These are phyloP conservation scores for Gymnodraco acuticeps DNA, from an alignment of 2,797 vertebrate species.

Conservation along the genomic window DNA sequence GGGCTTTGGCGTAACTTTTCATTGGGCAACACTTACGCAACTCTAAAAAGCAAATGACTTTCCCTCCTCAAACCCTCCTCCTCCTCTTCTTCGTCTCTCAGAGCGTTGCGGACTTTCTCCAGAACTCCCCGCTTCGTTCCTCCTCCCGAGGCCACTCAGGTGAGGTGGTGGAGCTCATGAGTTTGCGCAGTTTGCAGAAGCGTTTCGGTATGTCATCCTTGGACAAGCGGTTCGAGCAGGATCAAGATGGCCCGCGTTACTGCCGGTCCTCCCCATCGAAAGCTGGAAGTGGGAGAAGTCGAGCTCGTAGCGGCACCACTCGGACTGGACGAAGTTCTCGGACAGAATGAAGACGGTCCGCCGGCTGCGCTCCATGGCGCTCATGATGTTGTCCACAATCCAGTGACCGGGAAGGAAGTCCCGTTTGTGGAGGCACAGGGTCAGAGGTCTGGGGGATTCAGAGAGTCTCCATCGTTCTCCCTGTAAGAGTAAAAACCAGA, in stretches of 20 bases:
- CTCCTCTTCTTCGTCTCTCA: slow-evolving; percentile 40
- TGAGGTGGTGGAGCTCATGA: slow-evolving; percentile 78
- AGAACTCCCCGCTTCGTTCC: slow-evolving; percentile 60
- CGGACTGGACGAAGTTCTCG: slow-evolving; percentile 88
- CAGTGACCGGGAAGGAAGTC: slow-evolving; percentile 90
- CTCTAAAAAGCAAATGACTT: too few species aligned
- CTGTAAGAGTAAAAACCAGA: slow-evolving; percentile 17
- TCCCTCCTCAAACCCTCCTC: slow-evolving; percentile 10
- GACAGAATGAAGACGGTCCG: slow-evolving; percentile 90
- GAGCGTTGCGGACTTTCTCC: slow-evolving; percentile 56
- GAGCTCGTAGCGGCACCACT: slow-evolving; percentile 93
- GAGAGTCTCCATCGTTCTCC: background rate
- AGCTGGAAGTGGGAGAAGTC: slow-evolving; percentile 92
- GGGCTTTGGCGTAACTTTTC: too few species aligned
- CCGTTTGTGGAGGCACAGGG: slow-evolving; percentile 83
- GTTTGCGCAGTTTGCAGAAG: slow-evolving; percentile 61
- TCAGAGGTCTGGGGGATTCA: slow-evolving; percentile 2
- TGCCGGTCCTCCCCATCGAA: slow-evolving; percentile 59
- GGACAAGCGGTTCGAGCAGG: slow-evolving; percentile 69
- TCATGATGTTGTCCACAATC: slow-evolving; percentile 92
- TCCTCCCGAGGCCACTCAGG: slow-evolving; percentile 77
- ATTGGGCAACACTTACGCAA: too few species aligned
- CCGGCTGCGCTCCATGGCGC: slow-evolving; percentile 88
- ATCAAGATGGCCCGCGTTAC: slow-evolving; percentile 61
- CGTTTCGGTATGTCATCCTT: slow-evolving; percentile 62